phyloP scores from a whole-genome alignment of 2,888 invertebrate species.

The Xestoiulus laeticollis region DNA sequence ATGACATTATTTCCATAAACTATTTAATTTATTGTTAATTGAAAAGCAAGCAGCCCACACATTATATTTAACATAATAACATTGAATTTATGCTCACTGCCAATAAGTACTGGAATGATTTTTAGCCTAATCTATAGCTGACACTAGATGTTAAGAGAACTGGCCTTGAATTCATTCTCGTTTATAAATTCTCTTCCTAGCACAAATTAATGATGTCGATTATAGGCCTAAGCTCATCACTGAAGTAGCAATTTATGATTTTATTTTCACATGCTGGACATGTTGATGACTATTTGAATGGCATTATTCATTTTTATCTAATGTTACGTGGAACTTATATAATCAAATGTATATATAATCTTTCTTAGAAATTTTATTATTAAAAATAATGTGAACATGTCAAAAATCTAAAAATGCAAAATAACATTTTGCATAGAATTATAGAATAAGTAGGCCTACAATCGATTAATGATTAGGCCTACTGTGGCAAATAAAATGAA shows the following conservation, averaged over 20 bases:
- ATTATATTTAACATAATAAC: not conserved
- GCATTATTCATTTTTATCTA: too few species aligned
- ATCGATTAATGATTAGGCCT: too few species aligned
- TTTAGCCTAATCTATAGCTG: not conserved
- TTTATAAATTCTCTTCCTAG: not conserved
- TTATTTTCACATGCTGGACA: too few species aligned
- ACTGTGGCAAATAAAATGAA: too few species aligned
- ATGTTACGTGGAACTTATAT: too few species aligned
- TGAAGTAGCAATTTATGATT: not conserved
- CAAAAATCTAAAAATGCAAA: too few species aligned
- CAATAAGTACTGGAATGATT: not conserved
- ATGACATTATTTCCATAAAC: not conserved
- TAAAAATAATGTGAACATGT: too few species aligned
- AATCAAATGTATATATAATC: too few species aligned
- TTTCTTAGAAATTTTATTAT: too few species aligned
- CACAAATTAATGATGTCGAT: not conserved
- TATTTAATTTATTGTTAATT: not conserved
- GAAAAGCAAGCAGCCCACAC: not conserved
- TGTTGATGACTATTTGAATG: too few species aligned
- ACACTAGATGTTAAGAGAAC: not conserved
- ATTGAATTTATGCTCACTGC: not conserved
- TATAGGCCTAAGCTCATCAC: not conserved
- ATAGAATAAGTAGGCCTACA: too few species aligned
- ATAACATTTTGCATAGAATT: too few species aligned
- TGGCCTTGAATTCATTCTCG: not conserved